A percentile compares a stretch with the other conserved stretches of the same genome.
Conservation (phyloP, 2,797 vertebrate genomes). For the Melanotaenia trifasciata region DNA sequence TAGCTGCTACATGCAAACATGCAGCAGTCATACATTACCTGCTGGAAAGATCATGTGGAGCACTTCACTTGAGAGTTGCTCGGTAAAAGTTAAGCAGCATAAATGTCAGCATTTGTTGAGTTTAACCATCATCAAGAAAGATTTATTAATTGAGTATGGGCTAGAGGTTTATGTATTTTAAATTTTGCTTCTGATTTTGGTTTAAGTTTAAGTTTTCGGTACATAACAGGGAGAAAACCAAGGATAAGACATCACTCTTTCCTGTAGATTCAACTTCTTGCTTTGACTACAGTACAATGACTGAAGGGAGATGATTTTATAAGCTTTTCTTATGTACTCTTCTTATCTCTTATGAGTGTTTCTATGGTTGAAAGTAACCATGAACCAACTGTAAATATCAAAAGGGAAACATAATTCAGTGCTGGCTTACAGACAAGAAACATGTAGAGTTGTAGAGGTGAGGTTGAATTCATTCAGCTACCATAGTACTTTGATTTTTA, state of each 20-base stretch:
- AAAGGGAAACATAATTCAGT: background rate
- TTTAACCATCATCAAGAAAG: constrained; percentile 1
- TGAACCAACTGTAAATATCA: too few species aligned
- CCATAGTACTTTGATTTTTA: background rate
- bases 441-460: background rate
- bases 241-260: background rate
- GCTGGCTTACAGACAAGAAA: background rate
- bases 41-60: constrained; percentile 72
- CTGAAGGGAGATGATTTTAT: background rate
- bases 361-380: too few species aligned
- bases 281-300: background rate
- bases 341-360: background rate
- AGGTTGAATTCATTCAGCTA: too few species aligned
- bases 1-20: constrained; percentile 85
- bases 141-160: background rate
- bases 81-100: constrained; percentile 75
- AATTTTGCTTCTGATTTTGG: background rate
- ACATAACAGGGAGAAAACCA: background rate
- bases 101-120: constrained; percentile 4
- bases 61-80: constrained; percentile 64
- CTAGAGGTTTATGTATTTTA: too few species aligned
- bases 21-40: constrained; percentile 85
- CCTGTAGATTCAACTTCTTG: background rate
- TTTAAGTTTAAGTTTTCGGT: background rate
- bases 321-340: background rate